Base-by-base conservation (phyloP, 2,797 vertebrate species). In the Cynopterus sphinx region DNA sequence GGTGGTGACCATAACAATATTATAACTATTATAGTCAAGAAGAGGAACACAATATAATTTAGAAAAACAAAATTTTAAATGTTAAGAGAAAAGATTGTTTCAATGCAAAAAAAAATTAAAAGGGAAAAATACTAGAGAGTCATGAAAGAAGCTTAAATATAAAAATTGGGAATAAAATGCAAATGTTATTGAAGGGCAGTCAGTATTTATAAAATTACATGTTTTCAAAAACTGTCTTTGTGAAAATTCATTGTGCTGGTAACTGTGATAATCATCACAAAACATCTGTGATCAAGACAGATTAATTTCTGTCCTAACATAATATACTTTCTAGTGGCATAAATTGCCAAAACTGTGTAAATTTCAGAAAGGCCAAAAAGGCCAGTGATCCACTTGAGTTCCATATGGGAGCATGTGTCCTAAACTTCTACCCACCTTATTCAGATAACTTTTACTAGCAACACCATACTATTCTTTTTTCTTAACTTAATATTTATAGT, bases 221-320 rank as follows among this genome's bases (percentile, higher is more conserved):
- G 9, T 79, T 90, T 87, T 73, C 21, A 59, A 36, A 28, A 73
- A 39, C 33, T 84, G 49, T 57, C 46, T 94, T 71, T 33, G 16
- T 11, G n/a, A 78, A 26, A 9, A 6, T 51, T 68, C 16, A 6
- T 24, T 51, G 36, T 94, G 3, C 1, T 4, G 22, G 9, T 36
- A n/a, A 36, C 41, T 63, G 10, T 33, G 49, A 28, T 84, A 59
- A 84, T 9, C 24, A 0, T 84, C 0, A 3, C 26, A 59, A 5
- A 22, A 82, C 11, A 68, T 49, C 2, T 36, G 33, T 83, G 2
- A 71, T 43, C 7, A 36, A 70, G 36, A 51, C 3, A 73, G 39
- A 11, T 41, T 12, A 53, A 8, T 11, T 28, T 1, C 26, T 61
- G 9, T 22, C 31, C 43, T 24, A 36, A 77, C 53, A 33, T 33